Conservation (phyloP, 2,888 invertebrate species). For the Phytoseiulus persimilis region DNA sequence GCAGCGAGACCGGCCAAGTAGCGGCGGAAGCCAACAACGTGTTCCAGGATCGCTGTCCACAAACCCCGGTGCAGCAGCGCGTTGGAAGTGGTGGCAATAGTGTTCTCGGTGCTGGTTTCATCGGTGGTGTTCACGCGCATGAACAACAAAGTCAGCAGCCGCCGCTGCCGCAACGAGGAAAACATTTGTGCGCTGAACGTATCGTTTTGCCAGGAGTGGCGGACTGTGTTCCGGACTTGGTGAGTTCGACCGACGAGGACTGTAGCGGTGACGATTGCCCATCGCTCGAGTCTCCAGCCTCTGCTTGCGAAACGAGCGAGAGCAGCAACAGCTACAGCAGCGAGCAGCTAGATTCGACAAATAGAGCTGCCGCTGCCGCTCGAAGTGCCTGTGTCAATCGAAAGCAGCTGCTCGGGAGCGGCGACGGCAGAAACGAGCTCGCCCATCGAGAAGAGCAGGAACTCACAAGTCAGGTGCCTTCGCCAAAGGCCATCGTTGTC, state of each 20-base stretch:
- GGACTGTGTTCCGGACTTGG: constrained; percentile 34
- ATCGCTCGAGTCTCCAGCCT: neutral
- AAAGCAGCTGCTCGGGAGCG: too few relatives aligned
- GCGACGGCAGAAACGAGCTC: neutral
- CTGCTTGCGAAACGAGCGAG: neutral
- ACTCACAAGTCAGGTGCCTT: constrained; percentile 34
- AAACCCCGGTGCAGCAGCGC: neutral
- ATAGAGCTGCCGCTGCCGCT: neutral
- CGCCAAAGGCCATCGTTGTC: constrained; percentile 12
- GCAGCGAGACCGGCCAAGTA: neutral
- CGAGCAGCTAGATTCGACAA: neutral
- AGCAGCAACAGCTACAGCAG: neutral
- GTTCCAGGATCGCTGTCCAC: neutral
- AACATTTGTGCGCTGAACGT: neutral
- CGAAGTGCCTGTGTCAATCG: neutral
- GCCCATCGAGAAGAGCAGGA: neutral
- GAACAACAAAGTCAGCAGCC: neutral
- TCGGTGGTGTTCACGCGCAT: neutral
- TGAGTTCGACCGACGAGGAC: constrained; percentile 14
- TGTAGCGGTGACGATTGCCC: neutral
- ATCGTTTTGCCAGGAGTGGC: constrained; percentile 1
- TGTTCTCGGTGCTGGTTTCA: neutral
- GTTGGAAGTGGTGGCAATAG: neutral
- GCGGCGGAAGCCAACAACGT: neutral
- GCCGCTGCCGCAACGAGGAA: neutral